Evolutionary conservation across 1,140 invertebrate species (phyloP).

Genomic region (Protaetia brevitarsis): DNA sequence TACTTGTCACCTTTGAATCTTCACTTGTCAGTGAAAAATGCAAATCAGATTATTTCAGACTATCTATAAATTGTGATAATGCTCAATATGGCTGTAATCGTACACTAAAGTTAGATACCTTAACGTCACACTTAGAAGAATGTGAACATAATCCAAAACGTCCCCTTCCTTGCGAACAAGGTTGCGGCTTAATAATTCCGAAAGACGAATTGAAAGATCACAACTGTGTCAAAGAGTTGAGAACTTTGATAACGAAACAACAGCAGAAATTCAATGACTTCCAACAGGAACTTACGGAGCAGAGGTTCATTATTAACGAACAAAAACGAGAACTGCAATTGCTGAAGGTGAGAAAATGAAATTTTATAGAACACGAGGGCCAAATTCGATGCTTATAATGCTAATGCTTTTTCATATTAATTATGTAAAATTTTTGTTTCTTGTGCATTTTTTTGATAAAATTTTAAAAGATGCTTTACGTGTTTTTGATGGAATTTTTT

Average conservation of each 20-base stretch:
- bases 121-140: conserved; percentile 80
- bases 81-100: conserved; percentile 78
- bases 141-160: conserved; percentile 94
- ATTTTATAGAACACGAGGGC: too few relatives aligned
- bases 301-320: conserved; percentile 83
- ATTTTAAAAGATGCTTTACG: too few relatives aligned
- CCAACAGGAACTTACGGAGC: conserved; percentile 80
- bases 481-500: too few relatives aligned
- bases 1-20: too few relatives aligned
- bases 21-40: conserved; percentile 25
- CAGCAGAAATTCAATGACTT: conserved; percentile 81
- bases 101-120: conserved; percentile 81
- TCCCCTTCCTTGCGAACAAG: conserved; percentile 87
- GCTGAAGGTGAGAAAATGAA: conserved; percentile 64
- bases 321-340: conserved; percentile 84
- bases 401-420: too few relatives aligned
- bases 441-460: too few relatives aligned
- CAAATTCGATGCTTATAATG: too few relatives aligned
- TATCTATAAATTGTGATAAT: conserved; percentile 90
- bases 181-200: conserved; percentile 89
- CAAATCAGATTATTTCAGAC: conserved; percentile 56
- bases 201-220: conserved; percentile 94
- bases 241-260: conserved; percentile 79
- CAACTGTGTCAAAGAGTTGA: conserved; percentile 87
- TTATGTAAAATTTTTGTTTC: too few relatives aligned